phyloP scores from a whole-genome alignment of 2,113 vertebrate species.

The Platichthys flesus region DNA sequence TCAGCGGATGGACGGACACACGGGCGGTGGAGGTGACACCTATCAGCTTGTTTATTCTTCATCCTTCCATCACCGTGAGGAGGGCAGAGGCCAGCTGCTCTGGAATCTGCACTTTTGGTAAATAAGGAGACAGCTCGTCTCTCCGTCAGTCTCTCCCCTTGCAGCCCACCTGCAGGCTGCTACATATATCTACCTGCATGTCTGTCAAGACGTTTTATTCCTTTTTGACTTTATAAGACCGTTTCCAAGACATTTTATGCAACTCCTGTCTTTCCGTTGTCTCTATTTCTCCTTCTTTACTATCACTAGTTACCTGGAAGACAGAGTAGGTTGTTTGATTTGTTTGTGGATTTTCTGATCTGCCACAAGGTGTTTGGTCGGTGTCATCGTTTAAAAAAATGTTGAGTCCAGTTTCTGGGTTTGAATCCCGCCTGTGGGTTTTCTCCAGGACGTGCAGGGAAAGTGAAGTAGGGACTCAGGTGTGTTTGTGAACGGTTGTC shows the following conservation, averaged over 20 bases:
- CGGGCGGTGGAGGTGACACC: conserved; percentile 46
- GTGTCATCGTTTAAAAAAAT: too few relatives aligned
- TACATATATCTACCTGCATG: conserved; percentile 9
- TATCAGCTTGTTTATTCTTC: conserved; percentile 52
- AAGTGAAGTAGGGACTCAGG: neutral
- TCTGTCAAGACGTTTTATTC: conserved; percentile 17
- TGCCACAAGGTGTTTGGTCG: too few relatives aligned
- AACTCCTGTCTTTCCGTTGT: neutral
- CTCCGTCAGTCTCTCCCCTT: conserved; percentile 9
- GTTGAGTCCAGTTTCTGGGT: too few relatives aligned
- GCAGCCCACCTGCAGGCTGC: conserved; percentile 18
- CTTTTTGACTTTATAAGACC: conserved; percentile 20
- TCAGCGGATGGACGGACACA: conserved; percentile 51
- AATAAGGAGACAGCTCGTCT: conserved; percentile 32
- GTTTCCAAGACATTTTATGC: neutral
- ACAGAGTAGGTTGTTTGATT: neutral
- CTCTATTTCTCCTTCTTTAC: neutral
- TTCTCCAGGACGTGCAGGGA: neutral
- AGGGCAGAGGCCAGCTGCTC: conserved; percentile 44
- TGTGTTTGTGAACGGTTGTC: neutral
- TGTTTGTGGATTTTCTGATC: too few relatives aligned
- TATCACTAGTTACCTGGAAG: neutral
- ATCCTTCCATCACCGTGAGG: conserved; percentile 39
- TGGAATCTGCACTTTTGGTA: conserved; percentile 36
- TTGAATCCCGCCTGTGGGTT: too few relatives aligned